These are phyloP conservation scores for Drosophila erecta DNA, from an alignment of 1,140 invertebrate genomes.

Conservation along the genomic window DNA sequence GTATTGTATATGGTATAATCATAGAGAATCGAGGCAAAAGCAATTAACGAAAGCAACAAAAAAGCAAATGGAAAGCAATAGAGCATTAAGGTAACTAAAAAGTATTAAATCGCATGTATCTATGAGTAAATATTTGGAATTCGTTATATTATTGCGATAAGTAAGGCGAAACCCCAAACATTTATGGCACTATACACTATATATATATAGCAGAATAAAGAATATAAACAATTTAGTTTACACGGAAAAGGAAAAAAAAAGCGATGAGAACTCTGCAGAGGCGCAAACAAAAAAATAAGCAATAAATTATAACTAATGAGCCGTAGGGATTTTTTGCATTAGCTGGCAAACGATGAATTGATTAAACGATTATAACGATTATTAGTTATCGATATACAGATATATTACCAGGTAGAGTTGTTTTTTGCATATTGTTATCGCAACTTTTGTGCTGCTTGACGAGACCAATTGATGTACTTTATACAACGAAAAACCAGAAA, in stretches of 20 bases:
- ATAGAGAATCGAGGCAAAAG: slow-evolving; percentile 37
- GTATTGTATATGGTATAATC: slow-evolving; percentile 65
- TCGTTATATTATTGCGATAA: slow-evolving; percentile 79
- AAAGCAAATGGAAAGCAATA: slow-evolving; percentile 56
- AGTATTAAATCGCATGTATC: slow-evolving; percentile 76
- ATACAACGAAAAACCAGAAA: slow-evolving; percentile 68
- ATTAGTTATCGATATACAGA: slow-evolving; percentile 73
- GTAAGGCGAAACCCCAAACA: slow-evolving; percentile 61
- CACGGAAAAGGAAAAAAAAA: slow-evolving; percentile 27
- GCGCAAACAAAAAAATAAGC: slow-evolving; percentile 30
- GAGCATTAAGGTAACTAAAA: slow-evolving; percentile 64
- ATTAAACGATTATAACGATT: slow-evolving; percentile 63
- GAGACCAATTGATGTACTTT: slow-evolving; percentile 82
- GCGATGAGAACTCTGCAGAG: slow-evolving; percentile 13
- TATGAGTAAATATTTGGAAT: slow-evolving; percentile 75
- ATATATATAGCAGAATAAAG: slow-evolving; percentile 48
- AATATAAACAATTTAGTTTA: slow-evolving; percentile 59
- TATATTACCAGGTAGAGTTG: slow-evolving; percentile 69
- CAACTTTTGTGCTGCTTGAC: slow-evolving; percentile 82
- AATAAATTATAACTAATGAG: slow-evolving; percentile 45
- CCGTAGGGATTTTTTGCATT: slow-evolving; percentile 76
- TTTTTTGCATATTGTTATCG: slow-evolving; percentile 80
- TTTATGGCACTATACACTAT: slow-evolving; percentile 74
- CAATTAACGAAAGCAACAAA: slow-evolving; percentile 45
- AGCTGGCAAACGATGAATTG: slow-evolving; percentile 76